Evolutionary conservation across 2,888 invertebrate species (phyloP).

Genomic region (Nomada lathburiana): DNA sequence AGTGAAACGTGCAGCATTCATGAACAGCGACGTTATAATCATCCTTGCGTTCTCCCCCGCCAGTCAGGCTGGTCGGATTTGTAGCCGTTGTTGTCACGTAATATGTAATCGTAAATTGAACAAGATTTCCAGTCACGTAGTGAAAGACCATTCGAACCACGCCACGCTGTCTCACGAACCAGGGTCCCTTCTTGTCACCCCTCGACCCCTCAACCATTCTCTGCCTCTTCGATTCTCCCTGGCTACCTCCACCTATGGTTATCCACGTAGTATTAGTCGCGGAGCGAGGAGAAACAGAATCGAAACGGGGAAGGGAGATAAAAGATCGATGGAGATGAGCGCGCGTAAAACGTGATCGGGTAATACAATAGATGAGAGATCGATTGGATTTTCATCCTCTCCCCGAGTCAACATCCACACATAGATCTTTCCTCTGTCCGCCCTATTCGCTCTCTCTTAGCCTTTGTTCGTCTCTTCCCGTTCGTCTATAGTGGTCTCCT

Average conservation of each 20-base stretch:
- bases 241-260: slow-evolving; percentile 30
- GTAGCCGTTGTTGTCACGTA: slow-evolving; percentile 71
- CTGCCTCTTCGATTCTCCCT: neutral
- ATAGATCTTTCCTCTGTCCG: slow-evolving; percentile 40
- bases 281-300: slow-evolving; percentile 5
- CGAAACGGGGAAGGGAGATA: slow-evolving; percentile 27
- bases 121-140: slow-evolving; percentile 80
- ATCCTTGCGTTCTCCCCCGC: slow-evolving; percentile 3
- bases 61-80: slow-evolving; percentile 21
- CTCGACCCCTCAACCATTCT: slow-evolving; percentile 7
- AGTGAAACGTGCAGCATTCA: slow-evolving; percentile 5
- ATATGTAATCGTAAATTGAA: slow-evolving; percentile 78
- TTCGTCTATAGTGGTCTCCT: slow-evolving; percentile 67
- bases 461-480: slow-evolving; percentile 33
- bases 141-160: slow-evolving; percentile 73
- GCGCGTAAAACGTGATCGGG: slow-evolving; percentile 73
- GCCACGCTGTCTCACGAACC: slow-evolving; percentile 69
- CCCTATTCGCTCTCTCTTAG: neutral
- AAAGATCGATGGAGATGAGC: slow-evolving; percentile 66
- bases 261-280: slow-evolving; percentile 40
- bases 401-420: slow-evolving; percentile 56
- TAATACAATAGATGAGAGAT: slow-evolving; percentile 75
- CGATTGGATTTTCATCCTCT: slow-evolving; percentile 74
- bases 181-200: slow-evolving; percentile 67
- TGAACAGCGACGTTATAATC: slow-evolving; percentile 42